Evolutionary conservation across 92 coral and sea anemone species (phyloP), one percentile per base, ranked within the genome.

Genomic region (Diadumene lineata): DNA sequence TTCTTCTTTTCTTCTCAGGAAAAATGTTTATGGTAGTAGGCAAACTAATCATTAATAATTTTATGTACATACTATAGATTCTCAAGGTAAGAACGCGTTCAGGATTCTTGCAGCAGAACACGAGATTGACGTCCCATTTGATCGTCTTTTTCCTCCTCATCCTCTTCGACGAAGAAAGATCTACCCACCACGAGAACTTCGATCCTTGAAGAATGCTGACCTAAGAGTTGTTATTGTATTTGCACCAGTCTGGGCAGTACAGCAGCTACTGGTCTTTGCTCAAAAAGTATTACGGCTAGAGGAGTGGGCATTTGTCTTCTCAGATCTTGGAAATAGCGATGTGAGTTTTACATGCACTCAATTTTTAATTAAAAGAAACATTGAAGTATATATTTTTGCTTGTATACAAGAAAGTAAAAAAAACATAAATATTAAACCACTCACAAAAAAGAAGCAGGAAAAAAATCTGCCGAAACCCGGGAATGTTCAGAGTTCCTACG

Each of bases 251-350:
- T 86, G 90, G 90, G 58, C 74, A 34, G 83, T 86, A 7, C 71
- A 73, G 30, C 71, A 75, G 58, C 51, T 80, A 10, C 72, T 85
- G 21, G 0, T 53, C 0, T 31, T 0, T 3, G 84, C 81, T 11
- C 27, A n/a, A 0, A 78, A 8, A 22, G 0, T 0, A 1, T 9
- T 4, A 2, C 31, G 6, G 11, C 44, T 70, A 8, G 80, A 81
- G 33, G 77, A 69, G 43, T 86, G 90, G 90, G 80, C 83, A 11
- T 86, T 86, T 86, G 70, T 86, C 62, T 81, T 86, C 71, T 86
- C 90, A 0, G 83, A 86, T 56, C 84, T 86, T 50, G 90, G 90
- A 31, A 73, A 77, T 27, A 66, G 51, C 8, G 70, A 86, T 65
- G 90, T 78, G 55, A 56, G 82, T 72, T n/a, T n/a, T n/a, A n/a